Evolutionary conservation across 2,888 invertebrate genomes (phyloP), one percentile per base, ranked within the genome.

Genomic region (Psylliodes chrysocephalus): DNA sequence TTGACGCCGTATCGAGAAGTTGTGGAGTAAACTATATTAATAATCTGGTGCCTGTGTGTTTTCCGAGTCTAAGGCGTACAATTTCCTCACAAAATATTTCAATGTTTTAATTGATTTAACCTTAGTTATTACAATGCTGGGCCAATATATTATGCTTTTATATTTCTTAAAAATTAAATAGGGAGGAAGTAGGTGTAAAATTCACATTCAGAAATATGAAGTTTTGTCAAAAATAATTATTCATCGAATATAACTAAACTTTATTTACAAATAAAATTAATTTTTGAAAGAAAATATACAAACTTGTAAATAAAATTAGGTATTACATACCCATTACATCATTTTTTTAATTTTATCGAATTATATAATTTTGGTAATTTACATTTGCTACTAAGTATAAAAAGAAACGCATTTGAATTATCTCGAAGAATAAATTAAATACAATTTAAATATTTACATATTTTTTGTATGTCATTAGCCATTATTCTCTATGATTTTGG

Each of bases 231-330:
- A n/a, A n/a, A n/a, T n/a, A n/a, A n/a, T n/a, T n/a, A n/a, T n/a
- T n/a, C n/a, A n/a, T n/a, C n/a, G n/a, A n/a, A n/a, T n/a, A 17
- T 35, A 52, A 38, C 25, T 10, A 38, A 35, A 38, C 22, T 54
- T 54, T 54, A 54, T 54, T 54, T 54, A 54, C 40, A 54, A 54
- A 22, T 38, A 35, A 53, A 53, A 53, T 33, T 38, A 19, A 51
- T 33, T 38, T 38, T 52, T 28, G 10, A 52, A 38, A 52, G 35
- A 38, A 52, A 35, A 52, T 52, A 35, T 52, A 52, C 52, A 52
- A 28, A 52, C 14, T n/a, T 52, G 17, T 19, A 53, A 53, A 38
- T 53, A 53, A 53, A 38, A 53, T 54, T 2, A 7, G 40, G 38
- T 38, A 47, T 47, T 47, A 25, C 5, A 19, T 53, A 38, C 53